Base-by-base conservation (phyloP, 2,113 vertebrate species). In the Nansenia antarctica region DNA sequence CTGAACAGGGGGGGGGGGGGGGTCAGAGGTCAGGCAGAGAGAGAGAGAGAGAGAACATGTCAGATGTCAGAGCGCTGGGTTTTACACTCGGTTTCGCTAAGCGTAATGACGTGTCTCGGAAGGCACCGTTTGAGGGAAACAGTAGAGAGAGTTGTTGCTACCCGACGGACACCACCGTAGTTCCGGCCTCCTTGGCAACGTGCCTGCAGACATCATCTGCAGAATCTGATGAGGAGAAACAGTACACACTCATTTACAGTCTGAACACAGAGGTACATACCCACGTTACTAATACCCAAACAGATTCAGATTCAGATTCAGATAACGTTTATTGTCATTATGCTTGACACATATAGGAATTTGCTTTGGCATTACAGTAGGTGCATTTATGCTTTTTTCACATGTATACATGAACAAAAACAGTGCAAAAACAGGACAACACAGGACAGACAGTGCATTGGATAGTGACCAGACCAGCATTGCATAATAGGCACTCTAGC, bases 111-210 rank as follows among this genome's bases (percentile, higher is more conserved):
- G 22, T 9, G 22, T 12, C 57, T 27, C 62, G 4, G 4, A 22
- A 24, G n/a, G 15, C n/a, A 27, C 9, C 49, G 9, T 47, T n/a
- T n/a, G n/a, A 47, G 14, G 9, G 15, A 47, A n/a, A 68, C 12
- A 14, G 22, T 18, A 29, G 15, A 27, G 27, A 47, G 34, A 59
- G 9, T 26, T 22, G 29, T 67, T 60, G 88, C 89, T 86, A 96
- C 95, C 90, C 92, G 26, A 96, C 91, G 49, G 95, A 92, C 11
- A 95, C 82, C 58, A 96, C 92, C n/a, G 93, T 91, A 0, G 95
- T 91, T 26, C 89, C 85, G 0, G 89, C 92, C 71, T 92, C 87
- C 79, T 80, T 89, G 79, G 92, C 91, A 12, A 97, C 85, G 53
- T 34, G 78, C 30, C 83, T 78, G 70, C 95, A 96, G 29, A 95